Evolutionary conservation across 2,113 vertebrate species (phyloP).

Genomic region (Nansenia antarctica): DNA sequence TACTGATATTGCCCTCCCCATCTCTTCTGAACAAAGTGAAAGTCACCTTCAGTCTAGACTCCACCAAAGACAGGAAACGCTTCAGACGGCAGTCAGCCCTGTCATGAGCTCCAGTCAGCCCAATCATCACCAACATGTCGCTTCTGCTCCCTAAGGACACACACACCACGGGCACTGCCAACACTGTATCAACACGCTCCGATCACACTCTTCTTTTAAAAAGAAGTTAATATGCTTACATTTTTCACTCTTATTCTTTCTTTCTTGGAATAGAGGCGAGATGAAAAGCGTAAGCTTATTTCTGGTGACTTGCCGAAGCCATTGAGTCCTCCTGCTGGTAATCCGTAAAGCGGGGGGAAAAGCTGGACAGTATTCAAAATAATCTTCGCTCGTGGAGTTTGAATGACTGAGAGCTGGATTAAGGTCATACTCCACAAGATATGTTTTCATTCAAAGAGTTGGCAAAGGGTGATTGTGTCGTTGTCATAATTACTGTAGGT

Average conservation of each 20-base stretch:
- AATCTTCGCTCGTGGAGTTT: background rate
- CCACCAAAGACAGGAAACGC: too few relatives aligned
- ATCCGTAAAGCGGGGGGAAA: background rate
- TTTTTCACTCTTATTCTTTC: background rate
- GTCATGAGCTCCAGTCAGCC: too few relatives aligned
- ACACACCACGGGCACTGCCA: background rate
- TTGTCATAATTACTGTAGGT: background rate
- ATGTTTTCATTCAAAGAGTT: too few relatives aligned
- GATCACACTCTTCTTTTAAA: background rate
- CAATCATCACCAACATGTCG: too few relatives aligned
- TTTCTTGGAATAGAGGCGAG: background rate
- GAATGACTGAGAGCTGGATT: background rate
- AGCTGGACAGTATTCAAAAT: background rate
- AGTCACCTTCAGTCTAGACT: too few relatives aligned
- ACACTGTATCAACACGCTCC: background rate
- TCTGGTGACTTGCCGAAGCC: background rate
- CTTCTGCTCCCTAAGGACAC: too few relatives aligned
- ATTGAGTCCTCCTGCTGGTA: slow-evolving; percentile 1
- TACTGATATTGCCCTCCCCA: too few relatives aligned
- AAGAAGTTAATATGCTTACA: background rate
- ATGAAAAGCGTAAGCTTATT: slow-evolving; percentile 9
- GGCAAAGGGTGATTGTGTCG: too few relatives aligned
- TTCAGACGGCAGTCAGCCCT: too few relatives aligned
- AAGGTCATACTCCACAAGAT: too few relatives aligned
- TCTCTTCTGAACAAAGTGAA: too few relatives aligned